phyloP scores from a whole-genome alignment of 2,797 vertebrate genomes.

The Eidolon dupreanum region DNA sequence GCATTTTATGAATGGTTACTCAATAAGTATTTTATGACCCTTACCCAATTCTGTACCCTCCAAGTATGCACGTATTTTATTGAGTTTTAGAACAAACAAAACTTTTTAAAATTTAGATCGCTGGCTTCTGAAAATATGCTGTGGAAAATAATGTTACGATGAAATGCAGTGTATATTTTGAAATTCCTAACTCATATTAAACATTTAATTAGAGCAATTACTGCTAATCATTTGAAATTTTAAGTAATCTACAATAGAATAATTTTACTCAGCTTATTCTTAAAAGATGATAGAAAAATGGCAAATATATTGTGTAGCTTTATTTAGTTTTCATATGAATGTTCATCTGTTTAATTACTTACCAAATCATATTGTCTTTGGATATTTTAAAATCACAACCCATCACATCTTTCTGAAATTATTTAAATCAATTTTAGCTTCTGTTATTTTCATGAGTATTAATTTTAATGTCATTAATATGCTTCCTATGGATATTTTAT shows the following conservation, averaged over 20 bases:
- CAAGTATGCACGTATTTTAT: neutral
- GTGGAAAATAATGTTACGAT: neutral
- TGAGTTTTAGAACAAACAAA: neutral
- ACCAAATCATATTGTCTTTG: neutral
- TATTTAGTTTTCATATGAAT: neutral
- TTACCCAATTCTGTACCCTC: neutral
- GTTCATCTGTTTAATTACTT: constrained; percentile 57
- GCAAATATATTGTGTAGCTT: neutral
- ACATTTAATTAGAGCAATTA: neutral
- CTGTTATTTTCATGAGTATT: neutral
- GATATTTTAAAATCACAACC: constrained; percentile 21
- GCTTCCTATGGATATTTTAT: neutral
- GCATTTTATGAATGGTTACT: neutral
- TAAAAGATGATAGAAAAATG: neutral
- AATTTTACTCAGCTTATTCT: constrained; percentile 24
- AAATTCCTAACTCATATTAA: neutral
- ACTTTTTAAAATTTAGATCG: neutral
- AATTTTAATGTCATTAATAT: neutral
- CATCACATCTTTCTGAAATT: neutral
- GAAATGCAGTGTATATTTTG: neutral
- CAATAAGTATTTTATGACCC: neutral
- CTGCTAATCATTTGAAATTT: neutral
- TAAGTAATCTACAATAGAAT: neutral
- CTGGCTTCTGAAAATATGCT: neutral
- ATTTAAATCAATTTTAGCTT: neutral